A percentile compares a stretch with the other conserved stretches of the same genome.
These are phyloP conservation scores for Lysandra coridon DNA, from an alignment of 2,888 invertebrate genomes.

Conservation along the genomic window DNA sequence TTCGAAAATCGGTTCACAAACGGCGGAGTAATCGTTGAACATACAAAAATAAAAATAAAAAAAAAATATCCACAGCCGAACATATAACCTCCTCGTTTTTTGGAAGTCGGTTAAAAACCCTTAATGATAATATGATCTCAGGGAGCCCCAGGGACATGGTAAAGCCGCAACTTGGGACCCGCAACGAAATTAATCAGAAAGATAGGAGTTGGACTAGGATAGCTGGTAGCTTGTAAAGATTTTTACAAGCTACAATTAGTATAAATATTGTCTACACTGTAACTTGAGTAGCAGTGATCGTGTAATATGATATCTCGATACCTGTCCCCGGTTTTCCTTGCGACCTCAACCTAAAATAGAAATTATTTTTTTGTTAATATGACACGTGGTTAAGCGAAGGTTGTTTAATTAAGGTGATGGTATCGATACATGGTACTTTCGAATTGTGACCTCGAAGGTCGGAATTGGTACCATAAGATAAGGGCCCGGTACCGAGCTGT, in stretches of 20 bases:
- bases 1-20: no score
- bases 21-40: no score
- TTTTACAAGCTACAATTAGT: background rate
- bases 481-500: slow-evolving; percentile 7
- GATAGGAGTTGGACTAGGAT: no score
- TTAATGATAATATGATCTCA: no score
- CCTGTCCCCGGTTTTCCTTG: background rate
- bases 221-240: no score
- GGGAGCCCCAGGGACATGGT: no score
- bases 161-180: no score
- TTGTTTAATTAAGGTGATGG: slow-evolving; percentile 43
- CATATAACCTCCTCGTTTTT: no score
- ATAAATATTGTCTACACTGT: background rate
- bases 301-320: slow-evolving; percentile 11
- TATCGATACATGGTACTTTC: slow-evolving; percentile 59
- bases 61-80: no score
- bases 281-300: background rate
- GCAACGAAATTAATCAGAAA: no score
- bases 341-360: slow-evolving; percentile 18
- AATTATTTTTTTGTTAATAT: background rate
- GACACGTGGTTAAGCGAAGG: slow-evolving; percentile 27
- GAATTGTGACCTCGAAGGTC: slow-evolving; percentile 58
- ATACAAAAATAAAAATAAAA: no score
- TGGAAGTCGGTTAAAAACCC: no score
- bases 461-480: slow-evolving; percentile 46